phyloP scores from a whole-genome alignment of 2,797 vertebrate genomes.

The Kryptolebias ocellatus region DNA sequence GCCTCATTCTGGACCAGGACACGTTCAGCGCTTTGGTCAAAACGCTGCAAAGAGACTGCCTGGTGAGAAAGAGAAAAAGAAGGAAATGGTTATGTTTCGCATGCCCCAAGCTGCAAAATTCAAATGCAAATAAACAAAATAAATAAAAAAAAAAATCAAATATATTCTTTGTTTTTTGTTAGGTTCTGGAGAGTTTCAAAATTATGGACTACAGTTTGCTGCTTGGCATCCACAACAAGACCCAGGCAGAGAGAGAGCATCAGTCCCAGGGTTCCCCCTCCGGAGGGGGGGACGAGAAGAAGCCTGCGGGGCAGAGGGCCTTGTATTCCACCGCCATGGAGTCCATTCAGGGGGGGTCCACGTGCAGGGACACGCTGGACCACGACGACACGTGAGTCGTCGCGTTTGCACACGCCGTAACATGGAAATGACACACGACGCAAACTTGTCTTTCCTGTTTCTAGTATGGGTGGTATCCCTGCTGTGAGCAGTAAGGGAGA shows the following conservation, averaged over 20 bases:
- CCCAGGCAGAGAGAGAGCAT: slow-evolving; percentile 87
- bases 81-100: background rate
- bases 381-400: slow-evolving; percentile 90
- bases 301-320: slow-evolving; percentile 88
- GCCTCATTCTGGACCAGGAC: slow-evolving; percentile 90
- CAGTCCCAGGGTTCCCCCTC: slow-evolving; percentile 87
- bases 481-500: slow-evolving; percentile 91
- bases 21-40: slow-evolving; percentile 91
- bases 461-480: slow-evolving; percentile 96
- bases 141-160: background rate
- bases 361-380: slow-evolving; percentile 89
- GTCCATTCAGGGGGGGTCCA: slow-evolving; percentile 93
- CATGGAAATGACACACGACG: background rate
- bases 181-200: slow-evolving; percentile 96
- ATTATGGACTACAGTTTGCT: slow-evolving; percentile 99
- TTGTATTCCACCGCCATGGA: slow-evolving; percentile 98
- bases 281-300: slow-evolving; percentile 85
- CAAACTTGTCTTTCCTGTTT: slow-evolving; percentile 27
- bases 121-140: background rate
- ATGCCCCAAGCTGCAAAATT: too few relatives aligned
- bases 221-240: slow-evolving; percentile 93
- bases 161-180: slow-evolving; percentile 2
- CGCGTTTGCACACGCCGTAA: background rate
- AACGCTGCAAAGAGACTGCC: slow-evolving; percentile 94
- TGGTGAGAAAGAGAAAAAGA: slow-evolving; percentile 82